Conservation (phyloP, 1,140 invertebrate species). For the Sycophila sp. region DNA sequence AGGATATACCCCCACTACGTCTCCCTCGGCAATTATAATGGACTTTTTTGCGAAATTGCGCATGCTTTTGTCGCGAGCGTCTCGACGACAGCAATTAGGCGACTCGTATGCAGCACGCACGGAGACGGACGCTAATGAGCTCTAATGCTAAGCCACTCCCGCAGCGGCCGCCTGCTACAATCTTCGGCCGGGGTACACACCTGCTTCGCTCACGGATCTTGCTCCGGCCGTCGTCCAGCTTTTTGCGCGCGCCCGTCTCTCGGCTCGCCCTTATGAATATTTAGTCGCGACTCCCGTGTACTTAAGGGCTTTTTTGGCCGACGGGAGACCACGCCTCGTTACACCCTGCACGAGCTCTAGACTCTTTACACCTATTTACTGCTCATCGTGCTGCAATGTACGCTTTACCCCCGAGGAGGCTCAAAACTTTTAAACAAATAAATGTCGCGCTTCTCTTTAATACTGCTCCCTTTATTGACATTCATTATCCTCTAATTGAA, state of each 20-base stretch:
- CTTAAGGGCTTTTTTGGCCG: background rate
- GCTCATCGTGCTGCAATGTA: too few species aligned
- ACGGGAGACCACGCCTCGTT: background rate
- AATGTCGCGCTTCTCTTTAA: too few species aligned
- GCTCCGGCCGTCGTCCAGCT: background rate
- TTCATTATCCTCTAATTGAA: too few species aligned
- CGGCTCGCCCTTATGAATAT: conserved; percentile 14
- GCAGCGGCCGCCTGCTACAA: too few species aligned
- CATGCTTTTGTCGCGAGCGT: background rate
- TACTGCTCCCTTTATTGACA: too few species aligned
- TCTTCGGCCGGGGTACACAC: too few species aligned
- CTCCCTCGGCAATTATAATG: background rate
- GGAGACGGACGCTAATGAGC: background rate
- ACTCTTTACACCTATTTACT: background rate
- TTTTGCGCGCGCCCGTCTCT: background rate
- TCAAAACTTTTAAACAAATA: too few species aligned
- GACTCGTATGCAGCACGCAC: background rate
- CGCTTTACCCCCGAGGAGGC: too few species aligned
- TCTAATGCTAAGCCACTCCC: too few species aligned
- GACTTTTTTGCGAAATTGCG: background rate
- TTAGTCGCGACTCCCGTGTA: background rate
- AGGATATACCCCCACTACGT: background rate
- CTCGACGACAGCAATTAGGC: background rate
- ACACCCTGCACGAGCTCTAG: background rate
- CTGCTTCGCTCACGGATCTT: too few species aligned